Conservation (phyloP, 2,888 invertebrate genomes). For the Dolomedes plantarius region DNA sequence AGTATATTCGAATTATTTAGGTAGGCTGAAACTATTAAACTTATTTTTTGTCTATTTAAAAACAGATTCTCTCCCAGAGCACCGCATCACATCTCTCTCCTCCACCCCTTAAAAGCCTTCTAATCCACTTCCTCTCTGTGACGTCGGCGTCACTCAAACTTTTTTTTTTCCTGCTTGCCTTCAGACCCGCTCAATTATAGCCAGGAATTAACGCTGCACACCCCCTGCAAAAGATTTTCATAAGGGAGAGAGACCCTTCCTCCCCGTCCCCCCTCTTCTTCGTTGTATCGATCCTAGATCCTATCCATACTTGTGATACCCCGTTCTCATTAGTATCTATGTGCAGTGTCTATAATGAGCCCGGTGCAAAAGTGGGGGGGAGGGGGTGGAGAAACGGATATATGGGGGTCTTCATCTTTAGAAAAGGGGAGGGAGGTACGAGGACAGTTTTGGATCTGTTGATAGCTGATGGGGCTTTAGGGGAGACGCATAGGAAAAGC, state of each 20-base stretch:
- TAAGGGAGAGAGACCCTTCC: not conserved
- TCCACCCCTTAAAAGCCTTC: too few species aligned
- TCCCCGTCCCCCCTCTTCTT: not conserved
- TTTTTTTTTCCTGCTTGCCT: too few species aligned
- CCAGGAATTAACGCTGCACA: conserved; percentile 49
- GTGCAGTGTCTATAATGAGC: conserved; percentile 71
- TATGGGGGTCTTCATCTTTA: not conserved
- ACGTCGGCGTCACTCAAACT: too few species aligned
- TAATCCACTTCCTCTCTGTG: too few species aligned
- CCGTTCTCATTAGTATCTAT: conserved; percentile 69
- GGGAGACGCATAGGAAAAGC: conserved; percentile 14
- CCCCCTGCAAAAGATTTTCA: conserved; percentile 32
- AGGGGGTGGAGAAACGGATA: not conserved
- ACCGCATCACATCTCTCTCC: too few species aligned
- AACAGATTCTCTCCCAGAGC: too few species aligned
- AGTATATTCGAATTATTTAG: too few species aligned
- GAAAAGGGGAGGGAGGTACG: not conserved
- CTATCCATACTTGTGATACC: conserved; percentile 45
- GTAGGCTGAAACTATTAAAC: too few species aligned
- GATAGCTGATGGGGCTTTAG: not conserved
- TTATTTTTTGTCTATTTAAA: too few species aligned
- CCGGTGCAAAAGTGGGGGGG: conserved; percentile 19
- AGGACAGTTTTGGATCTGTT: conserved; percentile 1
- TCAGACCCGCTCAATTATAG: conserved; percentile 40
- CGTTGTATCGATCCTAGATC: conserved; percentile 47